Percentiles rank a stretch among this genome's conserved stretches.
phyloP scores from a whole-genome alignment of 1,140 invertebrate genomes.

The Brachionus koreanus region DNA sequence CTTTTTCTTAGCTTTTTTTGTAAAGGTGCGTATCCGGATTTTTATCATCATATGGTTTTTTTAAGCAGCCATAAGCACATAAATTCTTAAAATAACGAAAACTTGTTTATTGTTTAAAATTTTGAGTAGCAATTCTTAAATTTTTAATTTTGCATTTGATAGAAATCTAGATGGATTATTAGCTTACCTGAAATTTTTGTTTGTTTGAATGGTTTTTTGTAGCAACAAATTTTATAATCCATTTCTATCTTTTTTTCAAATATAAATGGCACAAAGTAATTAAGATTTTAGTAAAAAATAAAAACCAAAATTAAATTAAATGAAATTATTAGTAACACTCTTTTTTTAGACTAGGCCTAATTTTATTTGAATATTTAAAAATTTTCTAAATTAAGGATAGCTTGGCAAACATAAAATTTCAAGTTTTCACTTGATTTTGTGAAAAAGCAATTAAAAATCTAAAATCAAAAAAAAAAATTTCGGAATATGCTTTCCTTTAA shows the following conservation, averaged over 20 bases:
- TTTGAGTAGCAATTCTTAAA: not conserved
- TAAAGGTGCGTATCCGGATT: not conserved
- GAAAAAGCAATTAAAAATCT: no score
- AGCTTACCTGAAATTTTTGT: not conserved
- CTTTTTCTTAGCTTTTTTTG: not conserved
- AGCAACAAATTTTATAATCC: not conserved
- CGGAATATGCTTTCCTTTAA: no score
- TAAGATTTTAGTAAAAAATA: no score
- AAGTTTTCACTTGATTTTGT: no score
- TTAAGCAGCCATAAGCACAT: not conserved
- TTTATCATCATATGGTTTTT: not conserved
- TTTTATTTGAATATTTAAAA: not conserved
- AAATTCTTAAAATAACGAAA: not conserved
- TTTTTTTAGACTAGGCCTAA: not conserved
- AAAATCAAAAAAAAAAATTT: no score
- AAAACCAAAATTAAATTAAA: not conserved
- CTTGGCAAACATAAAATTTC: no score
- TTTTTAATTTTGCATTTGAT: not conserved
- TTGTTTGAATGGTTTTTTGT: not conserved
- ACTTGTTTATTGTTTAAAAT: not conserved
- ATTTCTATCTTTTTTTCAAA: not conserved
- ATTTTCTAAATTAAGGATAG: no score
- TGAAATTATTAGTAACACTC: not conserved
- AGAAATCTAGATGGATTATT: constrained; percentile 2
- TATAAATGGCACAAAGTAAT: not conserved